These are phyloP conservation scores for Drosophila maculinotata DNA, from an alignment of 2,888 invertebrate genomes.

Conservation along the genomic window DNA sequence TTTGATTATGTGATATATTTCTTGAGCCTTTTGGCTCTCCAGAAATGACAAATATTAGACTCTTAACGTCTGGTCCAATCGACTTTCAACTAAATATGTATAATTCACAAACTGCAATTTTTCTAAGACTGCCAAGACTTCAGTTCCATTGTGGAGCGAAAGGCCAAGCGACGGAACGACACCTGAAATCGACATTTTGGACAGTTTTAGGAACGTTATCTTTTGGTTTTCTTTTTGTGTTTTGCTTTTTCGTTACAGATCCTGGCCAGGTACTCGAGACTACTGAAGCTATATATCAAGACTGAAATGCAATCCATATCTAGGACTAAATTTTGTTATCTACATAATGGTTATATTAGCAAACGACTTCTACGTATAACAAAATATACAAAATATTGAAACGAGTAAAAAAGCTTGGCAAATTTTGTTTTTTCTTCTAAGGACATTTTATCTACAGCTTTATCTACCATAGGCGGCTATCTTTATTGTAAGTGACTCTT, in stretches of 20 bases:
- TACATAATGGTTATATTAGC: too few species aligned
- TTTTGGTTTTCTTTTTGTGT: slow-evolving; percentile 15
- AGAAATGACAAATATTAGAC: slow-evolving; percentile 9
- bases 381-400: too few species aligned
- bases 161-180: slow-evolving; percentile 20
- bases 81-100: slow-evolving; percentile 20
- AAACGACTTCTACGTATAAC: too few species aligned
- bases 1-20: slow-evolving; percentile 34
- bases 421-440: too few species aligned
- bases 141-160: slow-evolving; percentile 5
- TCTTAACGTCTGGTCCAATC: slow-evolving; percentile 13
- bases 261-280: neutral
- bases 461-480: too few species aligned
- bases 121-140: slow-evolving; percentile 27
- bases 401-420: too few species aligned
- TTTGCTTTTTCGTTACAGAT: slow-evolving; percentile 31
- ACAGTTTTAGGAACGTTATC: slow-evolving; percentile 28
- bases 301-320: slow-evolving; percentile 4
- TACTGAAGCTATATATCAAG: slow-evolving; percentile 4
- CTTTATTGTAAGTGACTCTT: too few species aligned
- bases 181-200: slow-evolving; percentile 25
- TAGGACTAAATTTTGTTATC: slow-evolving; percentile 6
- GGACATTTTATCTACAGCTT: too few species aligned
- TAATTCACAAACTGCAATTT: slow-evolving; percentile 36
- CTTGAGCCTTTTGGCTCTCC: slow-evolving; percentile 19